Evolutionary conservation across 2,797 vertebrate genomes (phyloP), one percentile per base, ranked within the genome.

Genomic region (Scarus forsteni): DNA sequence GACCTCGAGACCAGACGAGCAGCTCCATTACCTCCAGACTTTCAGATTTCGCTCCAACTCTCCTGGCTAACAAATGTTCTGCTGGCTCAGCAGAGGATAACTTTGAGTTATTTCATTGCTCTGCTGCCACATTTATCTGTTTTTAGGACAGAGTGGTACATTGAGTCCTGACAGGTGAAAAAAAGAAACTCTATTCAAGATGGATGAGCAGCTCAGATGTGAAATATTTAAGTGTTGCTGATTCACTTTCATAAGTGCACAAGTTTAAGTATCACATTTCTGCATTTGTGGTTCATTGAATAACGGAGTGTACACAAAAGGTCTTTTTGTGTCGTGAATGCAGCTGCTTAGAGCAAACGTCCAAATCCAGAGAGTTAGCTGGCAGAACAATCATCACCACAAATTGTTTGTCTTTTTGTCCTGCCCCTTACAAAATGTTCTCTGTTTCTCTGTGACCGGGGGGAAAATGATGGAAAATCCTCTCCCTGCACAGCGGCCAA

Each of bases 361-460:
- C 86, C 81, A 83, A 88, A 83, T 66, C 76, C 77, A 3, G n/a
- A 79, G 76, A 80, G 82, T 75, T 67, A 42, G 75, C 86, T 70
- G 80, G 70, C 88, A 80, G 72, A 86, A 88, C 85, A 85, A 84
- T 83, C 39, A 13, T 60, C 76, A 40, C 72, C 83, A 79, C 77
- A 86, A 87, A 83, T 57, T 75, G 73, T 88, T 86, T 85, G 71
- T 73, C 51, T 85, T 72, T 81, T 72, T 66, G 59, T 80, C 36
- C 16, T 36, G 65, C 43, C 56, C 42, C 57, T 57, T 15, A 86
- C 79, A 81, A 84, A 89, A 85, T 70, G 65, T 53, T 68, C 72
- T 84, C 78, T 87, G 79, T 88, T 78, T 79, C 27, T 61, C 59
- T 39, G 13, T 46, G 55, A 75, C 50, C 7, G 46, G 51, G 40